Percentiles rank a stretch among this genome's conserved stretches.
Conservation (phyloP, 2,113 vertebrate species). For the Elaphurus davidianus region DNA sequence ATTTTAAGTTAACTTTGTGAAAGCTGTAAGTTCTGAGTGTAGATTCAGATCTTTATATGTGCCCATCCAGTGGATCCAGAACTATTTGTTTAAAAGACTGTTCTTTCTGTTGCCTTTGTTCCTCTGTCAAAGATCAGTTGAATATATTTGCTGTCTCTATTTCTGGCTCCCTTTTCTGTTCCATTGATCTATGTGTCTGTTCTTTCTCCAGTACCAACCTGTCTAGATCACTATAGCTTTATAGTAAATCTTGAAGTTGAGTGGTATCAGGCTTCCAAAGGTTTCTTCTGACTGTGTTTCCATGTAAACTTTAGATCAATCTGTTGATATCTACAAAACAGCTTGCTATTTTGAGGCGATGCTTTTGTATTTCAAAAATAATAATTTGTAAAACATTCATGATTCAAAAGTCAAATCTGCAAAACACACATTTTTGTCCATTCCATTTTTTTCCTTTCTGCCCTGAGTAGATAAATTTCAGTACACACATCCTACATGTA, state of each 20-base stretch:
- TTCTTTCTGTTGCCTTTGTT: background rate
- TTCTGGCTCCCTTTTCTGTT: background rate
- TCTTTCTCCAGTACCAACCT: background rate
- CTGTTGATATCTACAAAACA: background rate
- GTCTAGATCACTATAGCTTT: background rate
- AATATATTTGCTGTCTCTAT: background rate
- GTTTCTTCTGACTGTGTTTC: background rate
- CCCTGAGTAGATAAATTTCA: background rate
- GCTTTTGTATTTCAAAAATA: background rate
- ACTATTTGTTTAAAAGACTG: background rate
- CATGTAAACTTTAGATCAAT: background rate
- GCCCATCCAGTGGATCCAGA: background rate
- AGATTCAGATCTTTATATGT: background rate
- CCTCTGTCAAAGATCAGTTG: background rate
- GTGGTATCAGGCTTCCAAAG: background rate
- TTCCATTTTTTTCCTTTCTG: background rate
- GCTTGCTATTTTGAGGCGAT: background rate
- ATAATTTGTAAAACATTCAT: background rate
- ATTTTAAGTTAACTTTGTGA: background rate
- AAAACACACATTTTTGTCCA: background rate
- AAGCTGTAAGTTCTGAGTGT: background rate
- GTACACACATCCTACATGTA: background rate
- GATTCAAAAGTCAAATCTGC: background rate
- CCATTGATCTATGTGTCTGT: background rate
- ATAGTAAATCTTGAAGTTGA: background rate